Evolutionary conservation across 2,797 vertebrate genomes (phyloP), one percentile per base, ranked within the genome.

Genomic region (Gouania willdenowi): DNA sequence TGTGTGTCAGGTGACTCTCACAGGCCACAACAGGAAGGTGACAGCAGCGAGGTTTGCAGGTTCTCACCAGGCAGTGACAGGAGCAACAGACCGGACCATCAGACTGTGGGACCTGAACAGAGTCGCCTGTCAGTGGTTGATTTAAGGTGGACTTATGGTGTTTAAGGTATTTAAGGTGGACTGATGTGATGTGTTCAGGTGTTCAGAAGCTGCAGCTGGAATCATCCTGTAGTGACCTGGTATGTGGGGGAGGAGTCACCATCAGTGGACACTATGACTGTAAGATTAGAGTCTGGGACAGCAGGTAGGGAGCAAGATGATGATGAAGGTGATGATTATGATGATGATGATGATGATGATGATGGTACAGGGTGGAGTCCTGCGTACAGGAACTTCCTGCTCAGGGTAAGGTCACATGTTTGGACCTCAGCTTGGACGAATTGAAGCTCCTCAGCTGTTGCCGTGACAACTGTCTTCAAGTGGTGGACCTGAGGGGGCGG

Each of bases 221-320:
- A 2, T 94, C 92, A 2, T 92, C 73, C 76, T 93, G 91, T 79
- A 92, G 91, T 0, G 93, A 95, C 2, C 72, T 94, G 19, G 90
- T 93, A 4, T 94, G 91, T 12, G 86, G 86, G 0, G 89, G 92
- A 16, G 86, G 86, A 41, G 39, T 79, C 20, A 78, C 92, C 60
- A 83, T 95, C 65, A 94, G 91, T 4, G 89, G 91, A 10, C 93
- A 95, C 66, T 90, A 83, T 5, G 92, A 95, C 78, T 71, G 75
- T 36, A 91, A 89, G 59, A 89, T 95, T 72, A 79, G 93, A 2
- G 88, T 92, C 54, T 95, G 92, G 92, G 93, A 95, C 64, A 85
- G 77, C 83, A 92, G 93, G 93, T 94, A 66, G 75, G 11, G 21
- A 38, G 13, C 13, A 14, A 14, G 13, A 14, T 14, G 13, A 13